These are phyloP conservation scores for Halcyon malimbica DNA, from an alignment of 2,113 vertebrate genomes.

Conservation along the genomic window DNA sequence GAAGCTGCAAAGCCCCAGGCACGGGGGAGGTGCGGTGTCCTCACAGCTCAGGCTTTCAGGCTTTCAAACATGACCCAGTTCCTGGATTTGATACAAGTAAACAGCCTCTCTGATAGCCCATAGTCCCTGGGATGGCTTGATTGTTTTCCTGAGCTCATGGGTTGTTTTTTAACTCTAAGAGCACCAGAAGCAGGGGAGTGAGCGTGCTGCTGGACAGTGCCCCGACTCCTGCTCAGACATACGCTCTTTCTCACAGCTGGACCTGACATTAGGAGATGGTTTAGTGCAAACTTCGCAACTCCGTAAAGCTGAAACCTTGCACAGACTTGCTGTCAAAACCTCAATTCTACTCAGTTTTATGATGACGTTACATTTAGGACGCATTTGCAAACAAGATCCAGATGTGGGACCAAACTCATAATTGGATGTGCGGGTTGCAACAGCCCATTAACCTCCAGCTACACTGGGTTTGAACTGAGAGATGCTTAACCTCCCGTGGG, in stretches of 20 bases:
- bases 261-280: fast-evolving
- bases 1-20: not conserved
- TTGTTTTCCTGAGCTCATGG: not conserved
- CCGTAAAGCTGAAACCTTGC: not conserved
- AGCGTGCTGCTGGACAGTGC: not conserved
- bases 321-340: not conserved
- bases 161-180: not conserved
- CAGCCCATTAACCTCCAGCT: fast-evolving
- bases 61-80: not conserved
- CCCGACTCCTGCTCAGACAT: fast-evolving
- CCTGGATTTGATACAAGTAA: not conserved
- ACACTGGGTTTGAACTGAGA: not conserved
- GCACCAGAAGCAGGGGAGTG: not conserved
- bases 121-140: not conserved
- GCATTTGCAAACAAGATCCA: not conserved
- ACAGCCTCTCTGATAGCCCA: not conserved
- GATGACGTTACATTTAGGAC: fast-evolving
- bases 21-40: fast-evolving
- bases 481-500: fast-evolving
- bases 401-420: not conserved
- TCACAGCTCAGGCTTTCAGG: not conserved
- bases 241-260: not conserved
- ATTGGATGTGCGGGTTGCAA: not conserved
- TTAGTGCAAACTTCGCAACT: fast-evolving
- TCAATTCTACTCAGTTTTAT: not conserved